Evolutionary conservation across 1,140 invertebrate species (phyloP), one percentile per base, ranked within the genome.

Genomic region (Microvelia longipes): DNA sequence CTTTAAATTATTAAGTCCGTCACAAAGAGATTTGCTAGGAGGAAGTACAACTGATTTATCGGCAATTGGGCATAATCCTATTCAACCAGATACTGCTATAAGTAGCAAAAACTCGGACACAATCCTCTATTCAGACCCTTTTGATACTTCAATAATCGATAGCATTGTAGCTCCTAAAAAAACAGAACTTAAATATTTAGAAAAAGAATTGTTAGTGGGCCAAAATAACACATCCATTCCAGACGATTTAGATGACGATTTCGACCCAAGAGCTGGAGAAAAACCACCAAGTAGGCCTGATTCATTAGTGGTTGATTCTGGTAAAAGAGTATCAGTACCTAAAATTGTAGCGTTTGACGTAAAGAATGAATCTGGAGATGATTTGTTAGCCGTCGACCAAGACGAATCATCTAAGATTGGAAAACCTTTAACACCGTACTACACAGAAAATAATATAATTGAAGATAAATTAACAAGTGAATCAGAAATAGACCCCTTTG

Each of bases 111-210:
- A 64, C 5, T 11, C 35, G 19, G 35, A 60, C 35, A 28, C 66
- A 2, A 14, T 28, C 15, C 28, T 11, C 24, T 28, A 67, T 28
- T 64, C 30, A 19, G 92, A 94, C 83, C 91, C 91, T 0, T 93
- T 93, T 74, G 90, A 93, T 75, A 93, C 91, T 1, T 91, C 90
- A 0, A 84, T 85, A 15, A 83, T 91, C 11, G 85, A 88, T 75
- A 84, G 85, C 28, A 80, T 87, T 25, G 83, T 85, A 63, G 85
- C 86, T 71, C 89, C 90, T 1, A 87, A 89, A 69, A 86, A 87
- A 80, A 84, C 87, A 14, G 90, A 93, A 80, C 76, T 93, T 2
- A 90, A 90, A 77, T 85, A 88, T 75, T 78, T 92, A 25, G 90
- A 92, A 80, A 84, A 87, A 75, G 90, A 92, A 79, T 76, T 92